These are phyloP conservation scores for Argyresthia albistria DNA, from an alignment of 2,888 invertebrate genomes.

Conservation along the genomic window DNA sequence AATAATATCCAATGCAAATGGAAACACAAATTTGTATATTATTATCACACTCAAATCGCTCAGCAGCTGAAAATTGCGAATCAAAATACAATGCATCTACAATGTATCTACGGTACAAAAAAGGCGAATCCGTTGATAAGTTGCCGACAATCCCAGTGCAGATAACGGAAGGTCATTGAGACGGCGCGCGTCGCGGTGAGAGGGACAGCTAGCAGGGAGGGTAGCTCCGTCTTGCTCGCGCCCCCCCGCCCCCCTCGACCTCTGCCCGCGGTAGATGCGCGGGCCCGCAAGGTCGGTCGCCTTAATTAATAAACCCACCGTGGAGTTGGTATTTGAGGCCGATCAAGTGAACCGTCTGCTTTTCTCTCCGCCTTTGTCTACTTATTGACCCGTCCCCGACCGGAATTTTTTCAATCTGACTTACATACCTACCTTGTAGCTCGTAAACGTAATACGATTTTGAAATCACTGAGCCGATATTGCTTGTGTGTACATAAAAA, in stretches of 20 bases:
- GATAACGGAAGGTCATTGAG: slow-evolving; percentile 70
- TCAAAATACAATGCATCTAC: slow-evolving; percentile 2
- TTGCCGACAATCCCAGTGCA: slow-evolving; percentile 45
- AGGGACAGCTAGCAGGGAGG: slow-evolving; percentile 18
- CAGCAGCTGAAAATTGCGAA: background rate
- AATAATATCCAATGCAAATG: background rate
- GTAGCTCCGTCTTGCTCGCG: slow-evolving; percentile 35
- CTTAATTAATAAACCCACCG: slow-evolving; percentile 72
- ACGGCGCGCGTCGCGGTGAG: slow-evolving; percentile 48
- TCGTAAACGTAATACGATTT: background rate
- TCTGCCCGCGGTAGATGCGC: slow-evolving; percentile 60
- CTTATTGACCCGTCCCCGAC: slow-evolving; percentile 57
- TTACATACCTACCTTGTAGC: background rate
- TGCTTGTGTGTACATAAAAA: too few species aligned
- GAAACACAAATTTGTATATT: background rate
- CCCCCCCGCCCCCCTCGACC: slow-evolving; percentile 19
- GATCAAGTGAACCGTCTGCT: slow-evolving; percentile 62
- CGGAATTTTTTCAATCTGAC: slow-evolving; percentile 27
- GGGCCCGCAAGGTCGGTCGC: slow-evolving; percentile 68
- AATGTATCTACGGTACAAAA: slow-evolving; percentile 4
- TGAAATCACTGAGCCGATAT: background rate
- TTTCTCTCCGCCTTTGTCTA: slow-evolving; percentile 65
- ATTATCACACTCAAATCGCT: background rate
- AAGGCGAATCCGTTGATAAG: slow-evolving; percentile 14
- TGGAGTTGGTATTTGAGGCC: slow-evolving; percentile 65